Evolutionary conservation across 2,888 invertebrate genomes (phyloP), one percentile per base, ranked within the genome.

Genomic region (Ormyrus nitidulus): DNA sequence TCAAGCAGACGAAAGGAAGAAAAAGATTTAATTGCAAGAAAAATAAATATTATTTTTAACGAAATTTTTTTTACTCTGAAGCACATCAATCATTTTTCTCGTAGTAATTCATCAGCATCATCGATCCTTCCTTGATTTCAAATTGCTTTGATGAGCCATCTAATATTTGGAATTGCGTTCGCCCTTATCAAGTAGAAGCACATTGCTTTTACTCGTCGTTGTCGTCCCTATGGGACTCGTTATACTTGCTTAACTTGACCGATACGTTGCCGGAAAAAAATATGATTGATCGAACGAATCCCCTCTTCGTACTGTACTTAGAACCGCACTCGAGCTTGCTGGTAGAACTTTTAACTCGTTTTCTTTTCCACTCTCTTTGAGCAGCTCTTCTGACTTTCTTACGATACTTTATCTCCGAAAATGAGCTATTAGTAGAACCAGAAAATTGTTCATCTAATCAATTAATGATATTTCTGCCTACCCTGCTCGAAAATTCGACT

Each of bases 201-300:
- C 56, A 54, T 61, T 61, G 51, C 70, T 64, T 51, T 59, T 66
- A 66, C 66, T 72, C 66, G 49, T 77, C 79, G n/a, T 9, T 46
- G 34, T 59, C 56, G 65, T 82, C 62, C 71, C 77, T 75, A 68
- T 65, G 82, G 71, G 66, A 72, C 78, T 74, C 66, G 77, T 75
- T 83, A 76, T 84, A 79, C 82, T 82, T 81, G 79, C 83, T 84
- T 83, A 85, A 84, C 82, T 82, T 82, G 82, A 81, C 82, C 83
- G 83, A 83, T 84, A 82, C 56, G 71, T 80, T 83, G 84, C 73
- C 62, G 64, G 76, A 77, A 84, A 85, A 87, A 86, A 85, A 84
- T 85, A 86, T 83, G 83, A 84, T 83, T 73, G 81, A 83, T 83
- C 79, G 82, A 81, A 80, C 81, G 78, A 81, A 77, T 74, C 73